Conservation (phyloP, 2,797 vertebrate genomes). For the Phoebastria nigripes region DNA sequence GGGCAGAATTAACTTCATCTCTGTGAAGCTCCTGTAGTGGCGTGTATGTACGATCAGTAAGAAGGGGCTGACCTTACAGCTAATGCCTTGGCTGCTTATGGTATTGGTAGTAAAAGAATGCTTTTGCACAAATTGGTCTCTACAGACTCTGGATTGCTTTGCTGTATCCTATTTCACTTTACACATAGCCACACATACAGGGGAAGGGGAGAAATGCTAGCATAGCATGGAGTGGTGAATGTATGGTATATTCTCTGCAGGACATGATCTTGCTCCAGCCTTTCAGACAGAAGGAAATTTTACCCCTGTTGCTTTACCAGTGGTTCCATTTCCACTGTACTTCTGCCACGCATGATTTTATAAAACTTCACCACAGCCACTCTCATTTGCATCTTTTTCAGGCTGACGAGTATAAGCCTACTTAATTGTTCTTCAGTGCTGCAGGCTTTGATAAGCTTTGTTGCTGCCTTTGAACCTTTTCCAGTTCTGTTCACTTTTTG, state of each 20-base stretch:
- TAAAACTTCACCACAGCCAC: background rate
- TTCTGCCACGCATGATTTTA: background rate
- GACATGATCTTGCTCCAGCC: fast-evolving
- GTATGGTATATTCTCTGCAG: background rate
- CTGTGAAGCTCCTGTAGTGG: background rate
- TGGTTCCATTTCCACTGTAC: background rate
- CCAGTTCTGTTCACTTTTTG: background rate
- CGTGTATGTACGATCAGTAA: background rate
- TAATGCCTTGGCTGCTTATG: background rate
- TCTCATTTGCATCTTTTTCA: background rate
- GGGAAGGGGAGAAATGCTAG: background rate
- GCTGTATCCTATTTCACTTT: background rate
- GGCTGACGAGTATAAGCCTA: background rate
- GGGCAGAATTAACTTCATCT: background rate
- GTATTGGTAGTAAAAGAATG: background rate
- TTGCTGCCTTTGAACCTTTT: background rate
- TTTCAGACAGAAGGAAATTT: background rate
- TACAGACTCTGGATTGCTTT: background rate
- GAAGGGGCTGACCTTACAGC: background rate
- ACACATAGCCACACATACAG: background rate
- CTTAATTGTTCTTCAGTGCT: background rate
- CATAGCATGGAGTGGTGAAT: background rate
- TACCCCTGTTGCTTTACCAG: background rate
- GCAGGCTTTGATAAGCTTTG: background rate
- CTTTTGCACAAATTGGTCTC: background rate